phyloP scores from a whole-genome alignment of 2,113 vertebrate genomes.

The Leptobrachium ailaonicum region DNA sequence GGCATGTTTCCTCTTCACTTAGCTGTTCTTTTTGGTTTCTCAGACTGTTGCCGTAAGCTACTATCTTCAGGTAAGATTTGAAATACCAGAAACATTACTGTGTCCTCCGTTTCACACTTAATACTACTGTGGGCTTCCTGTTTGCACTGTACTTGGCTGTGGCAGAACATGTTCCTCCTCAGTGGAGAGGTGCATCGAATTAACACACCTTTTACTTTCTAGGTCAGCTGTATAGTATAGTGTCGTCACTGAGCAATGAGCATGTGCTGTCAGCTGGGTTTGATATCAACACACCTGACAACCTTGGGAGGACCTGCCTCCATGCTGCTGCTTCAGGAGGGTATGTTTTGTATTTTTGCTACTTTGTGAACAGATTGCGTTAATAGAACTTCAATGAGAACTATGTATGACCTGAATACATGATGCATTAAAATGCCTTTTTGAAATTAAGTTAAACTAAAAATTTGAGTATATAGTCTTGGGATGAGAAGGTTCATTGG shows the following conservation, averaged over 20 bases:
- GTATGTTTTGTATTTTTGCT: conserved; percentile 59
- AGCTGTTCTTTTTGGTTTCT: conserved; percentile 88
- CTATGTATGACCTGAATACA: no score
- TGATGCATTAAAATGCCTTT: no score
- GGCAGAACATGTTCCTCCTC: no score
- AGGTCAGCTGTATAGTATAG: conserved; percentile 93
- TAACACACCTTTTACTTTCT: not conserved
- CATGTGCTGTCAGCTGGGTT: conserved; percentile 79
- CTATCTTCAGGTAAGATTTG: conserved; percentile 83
- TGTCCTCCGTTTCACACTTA: no score
- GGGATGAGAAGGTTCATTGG: no score
- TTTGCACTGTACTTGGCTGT: not conserved
- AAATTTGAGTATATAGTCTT: no score
- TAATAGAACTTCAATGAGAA: no score
- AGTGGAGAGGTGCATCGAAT: not conserved
- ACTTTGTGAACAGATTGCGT: no score
- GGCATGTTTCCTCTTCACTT: conserved; percentile 95
- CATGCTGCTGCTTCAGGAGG: conserved; percentile 95
- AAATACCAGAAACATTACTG: not conserved
- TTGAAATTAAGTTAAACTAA: no score
- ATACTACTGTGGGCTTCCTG: no score
- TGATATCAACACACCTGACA: conserved; percentile 87
- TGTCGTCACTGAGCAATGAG: conserved; percentile 88
- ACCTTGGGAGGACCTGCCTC: conserved; percentile 88
- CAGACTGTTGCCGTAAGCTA: conserved; percentile 95